These are phyloP conservation scores for Dendrolimus houi DNA, from an alignment of 2,888 invertebrate genomes.

Conservation along the genomic window DNA sequence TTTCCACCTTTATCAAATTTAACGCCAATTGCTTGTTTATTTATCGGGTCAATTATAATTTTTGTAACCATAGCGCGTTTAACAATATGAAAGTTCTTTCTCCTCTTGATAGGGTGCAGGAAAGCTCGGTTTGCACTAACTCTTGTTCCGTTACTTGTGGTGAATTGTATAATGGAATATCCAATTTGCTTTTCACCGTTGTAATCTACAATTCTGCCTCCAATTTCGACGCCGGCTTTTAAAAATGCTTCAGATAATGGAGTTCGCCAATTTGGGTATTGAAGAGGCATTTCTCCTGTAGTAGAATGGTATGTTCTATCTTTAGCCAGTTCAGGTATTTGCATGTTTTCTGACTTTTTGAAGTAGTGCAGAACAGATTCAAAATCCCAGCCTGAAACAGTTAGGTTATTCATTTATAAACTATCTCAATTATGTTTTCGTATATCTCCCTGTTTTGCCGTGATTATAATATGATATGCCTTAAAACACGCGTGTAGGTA, in stretches of 20 bases:
- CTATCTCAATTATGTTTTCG: no score
- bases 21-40: conserved; percentile 76
- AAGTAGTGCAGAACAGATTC: conserved; percentile 80
- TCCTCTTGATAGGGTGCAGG: conserved; percentile 73
- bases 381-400: conserved; percentile 79
- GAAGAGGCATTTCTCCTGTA: conserved; percentile 78
- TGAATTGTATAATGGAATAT: conserved; percentile 80
- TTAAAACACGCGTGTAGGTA: no score
- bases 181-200: conserved; percentile 81
- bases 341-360: conserved; percentile 81
- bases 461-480: no score
- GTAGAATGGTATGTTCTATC: conserved; percentile 75
- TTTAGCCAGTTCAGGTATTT: conserved; percentile 47
- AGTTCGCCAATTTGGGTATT: conserved; percentile 75
- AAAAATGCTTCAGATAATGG: conserved; percentile 78
- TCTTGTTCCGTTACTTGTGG: conserved; percentile 80
- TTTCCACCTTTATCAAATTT: conserved; percentile 70
- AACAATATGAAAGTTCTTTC: conserved; percentile 79
- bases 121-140: conserved; percentile 86
- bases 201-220: conserved; percentile 78
- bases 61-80: conserved; percentile 76
- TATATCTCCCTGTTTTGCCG: no score
- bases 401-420: no score
- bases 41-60: conserved; percentile 69
- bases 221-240: conserved; percentile 77